Evolutionary conservation across 1,140 invertebrate genomes (phyloP).

Genomic region (Centruroides sculpturatus): DNA sequence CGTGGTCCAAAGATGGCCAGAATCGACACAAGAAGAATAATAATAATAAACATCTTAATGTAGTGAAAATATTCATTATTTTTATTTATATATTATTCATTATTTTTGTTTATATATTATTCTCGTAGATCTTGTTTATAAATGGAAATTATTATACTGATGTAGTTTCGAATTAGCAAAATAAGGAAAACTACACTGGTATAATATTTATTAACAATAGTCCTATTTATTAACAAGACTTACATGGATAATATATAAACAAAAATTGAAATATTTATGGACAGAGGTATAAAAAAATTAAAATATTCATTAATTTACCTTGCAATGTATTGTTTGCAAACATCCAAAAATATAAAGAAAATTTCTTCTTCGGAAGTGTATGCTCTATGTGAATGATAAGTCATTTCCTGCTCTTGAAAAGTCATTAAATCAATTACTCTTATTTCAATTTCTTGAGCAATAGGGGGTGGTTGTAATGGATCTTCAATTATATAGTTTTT

Average conservation of each 20-base stretch:
- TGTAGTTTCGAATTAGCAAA: too few relatives aligned
- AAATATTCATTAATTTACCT: slow-evolving; percentile 39
- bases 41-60: not conserved
- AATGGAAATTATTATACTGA: too few relatives aligned
- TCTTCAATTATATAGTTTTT: slow-evolving; percentile 58
- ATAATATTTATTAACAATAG: too few relatives aligned
- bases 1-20: too few relatives aligned
- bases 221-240: not conserved
- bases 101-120: too few relatives aligned
- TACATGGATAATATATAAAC: not conserved
- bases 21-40: too few relatives aligned
- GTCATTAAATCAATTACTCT: slow-evolving; percentile 72
- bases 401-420: slow-evolving; percentile 60
- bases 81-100: too few relatives aligned
- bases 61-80: too few relatives aligned
- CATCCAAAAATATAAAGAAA: slow-evolving; percentile 79
- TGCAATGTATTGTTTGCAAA: slow-evolving; percentile 68
- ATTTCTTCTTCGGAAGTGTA: slow-evolving; percentile 78
- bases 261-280: not conserved
- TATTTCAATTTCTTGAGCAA: slow-evolving; percentile 82
- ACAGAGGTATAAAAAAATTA: not conserved
- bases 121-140: too few relatives aligned
- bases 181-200: not conserved
- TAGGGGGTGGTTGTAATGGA: slow-evolving; percentile 65
- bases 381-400: slow-evolving; percentile 67